Evolutionary conservation across 2,888 invertebrate genomes (phyloP).

Genomic region (Acrobasis suavella): DNA sequence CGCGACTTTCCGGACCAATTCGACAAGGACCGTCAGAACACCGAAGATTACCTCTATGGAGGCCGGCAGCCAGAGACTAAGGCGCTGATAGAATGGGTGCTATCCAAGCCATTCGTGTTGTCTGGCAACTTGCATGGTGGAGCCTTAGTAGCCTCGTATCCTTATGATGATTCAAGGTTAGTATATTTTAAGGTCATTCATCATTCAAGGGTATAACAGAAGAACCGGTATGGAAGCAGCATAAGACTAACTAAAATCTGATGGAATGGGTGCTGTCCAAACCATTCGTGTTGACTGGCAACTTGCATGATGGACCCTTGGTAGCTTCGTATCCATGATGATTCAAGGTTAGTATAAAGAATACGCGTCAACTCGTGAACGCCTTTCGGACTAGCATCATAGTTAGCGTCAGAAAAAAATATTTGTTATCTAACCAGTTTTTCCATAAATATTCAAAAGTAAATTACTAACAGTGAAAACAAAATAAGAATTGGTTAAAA

Average conservation of each 20-base stretch:
- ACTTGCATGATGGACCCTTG: constrained; percentile 97
- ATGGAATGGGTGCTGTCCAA: constrained; percentile 94
- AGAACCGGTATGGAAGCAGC: constrained; percentile 82
- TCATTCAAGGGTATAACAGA: too few relatives aligned
- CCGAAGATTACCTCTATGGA: constrained; percentile 75
- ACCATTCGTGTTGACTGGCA: constrained; percentile 96
- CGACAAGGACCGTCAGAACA: constrained; percentile 66
- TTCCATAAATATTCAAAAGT: too few relatives aligned
- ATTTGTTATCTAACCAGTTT: too few relatives aligned
- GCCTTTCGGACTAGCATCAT: background rate
- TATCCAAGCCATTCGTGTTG: constrained; percentile 92
- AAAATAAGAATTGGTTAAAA: too few relatives aligned
- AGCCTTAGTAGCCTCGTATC: constrained; percentile 98
- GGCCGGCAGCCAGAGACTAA: constrained; percentile 92
- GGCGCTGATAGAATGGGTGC: constrained; percentile 95
- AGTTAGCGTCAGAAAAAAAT: background rate
- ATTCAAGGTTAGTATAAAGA: constrained; percentile 83
- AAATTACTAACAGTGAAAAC: too few relatives aligned
- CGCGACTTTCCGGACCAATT: constrained; percentile 97
- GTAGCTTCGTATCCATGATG: constrained; percentile 99
- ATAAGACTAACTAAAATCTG: constrained; percentile 93
- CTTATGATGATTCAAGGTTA: constrained; percentile 94
- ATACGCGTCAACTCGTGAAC: background rate
- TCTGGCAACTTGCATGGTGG: constrained; percentile 98
- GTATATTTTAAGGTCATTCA: background rate